Conservation (phyloP, 35 echinoderm and acorn worm species). For the Lytechinus variegatus region DNA sequence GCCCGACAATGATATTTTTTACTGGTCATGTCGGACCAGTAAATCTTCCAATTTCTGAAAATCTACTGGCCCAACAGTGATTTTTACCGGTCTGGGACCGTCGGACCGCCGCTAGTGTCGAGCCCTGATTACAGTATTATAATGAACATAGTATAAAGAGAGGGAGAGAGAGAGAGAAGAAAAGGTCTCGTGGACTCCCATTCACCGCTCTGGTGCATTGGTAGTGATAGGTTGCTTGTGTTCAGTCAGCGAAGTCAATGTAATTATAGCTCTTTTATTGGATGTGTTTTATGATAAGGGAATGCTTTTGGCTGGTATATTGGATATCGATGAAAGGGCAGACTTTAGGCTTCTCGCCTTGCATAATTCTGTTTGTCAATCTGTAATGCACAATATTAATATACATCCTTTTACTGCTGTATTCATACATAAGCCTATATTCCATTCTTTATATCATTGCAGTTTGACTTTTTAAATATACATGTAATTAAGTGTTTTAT, state of each 20-base stretch:
- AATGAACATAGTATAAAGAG: too few relatives aligned
- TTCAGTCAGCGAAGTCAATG: background rate
- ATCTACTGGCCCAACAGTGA: too few relatives aligned
- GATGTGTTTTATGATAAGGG: background rate
- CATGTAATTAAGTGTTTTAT: too few relatives aligned
- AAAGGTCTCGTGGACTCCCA: background rate
- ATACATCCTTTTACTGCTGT: background rate
- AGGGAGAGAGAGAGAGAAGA: background rate
- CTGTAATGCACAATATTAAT: background rate
- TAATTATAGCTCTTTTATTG: constrained; percentile 20
- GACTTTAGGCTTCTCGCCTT: background rate
- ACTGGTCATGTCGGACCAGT: too few relatives aligned
- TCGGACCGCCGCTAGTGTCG: too few relatives aligned
- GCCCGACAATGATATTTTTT: too few relatives aligned
- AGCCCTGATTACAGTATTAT: too few relatives aligned
- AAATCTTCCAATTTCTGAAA: too few relatives aligned
- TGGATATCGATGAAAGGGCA: background rate
- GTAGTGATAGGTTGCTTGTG: background rate
- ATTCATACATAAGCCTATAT: background rate
- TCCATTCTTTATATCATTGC: background rate
- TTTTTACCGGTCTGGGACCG: too few relatives aligned
- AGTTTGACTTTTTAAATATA: too few relatives aligned
- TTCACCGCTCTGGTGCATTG: background rate
- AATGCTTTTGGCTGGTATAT: background rate
- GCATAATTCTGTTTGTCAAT: background rate